Conservation (phyloP, 2,888 invertebrate species). For the Druceiella hillmani region DNA sequence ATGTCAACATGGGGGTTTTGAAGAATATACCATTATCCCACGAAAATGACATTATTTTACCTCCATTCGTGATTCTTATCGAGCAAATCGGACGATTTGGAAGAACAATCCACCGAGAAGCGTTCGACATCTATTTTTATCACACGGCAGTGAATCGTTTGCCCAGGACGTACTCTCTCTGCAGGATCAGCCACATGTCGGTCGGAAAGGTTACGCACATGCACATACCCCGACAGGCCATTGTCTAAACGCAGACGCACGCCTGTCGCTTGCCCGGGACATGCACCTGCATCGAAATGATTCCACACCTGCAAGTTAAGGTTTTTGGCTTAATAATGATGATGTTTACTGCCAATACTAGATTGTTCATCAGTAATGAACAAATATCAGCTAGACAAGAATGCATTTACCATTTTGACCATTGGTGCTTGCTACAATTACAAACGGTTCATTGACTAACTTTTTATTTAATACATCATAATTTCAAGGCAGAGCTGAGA, state of each 20-base stretch:
- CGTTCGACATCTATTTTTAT: slow-evolving; percentile 95
- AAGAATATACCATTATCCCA: too few relatives aligned
- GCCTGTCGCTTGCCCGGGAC: slow-evolving; percentile 94
- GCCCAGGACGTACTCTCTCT: slow-evolving; percentile 80
- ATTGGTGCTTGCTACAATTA: too few relatives aligned
- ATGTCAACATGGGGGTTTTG: too few relatives aligned
- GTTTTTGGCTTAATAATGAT: too few relatives aligned
- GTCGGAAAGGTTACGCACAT: slow-evolving; percentile 90
- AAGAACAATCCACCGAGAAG: slow-evolving; percentile 90
- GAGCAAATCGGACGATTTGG: slow-evolving; percentile 84
- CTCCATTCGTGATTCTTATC: slow-evolving; percentile 91
- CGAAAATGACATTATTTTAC: too few relatives aligned
- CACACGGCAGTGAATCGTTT: slow-evolving; percentile 82
- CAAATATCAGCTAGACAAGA: too few relatives aligned
- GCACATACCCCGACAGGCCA: slow-evolving; percentile 87
- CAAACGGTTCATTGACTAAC: too few relatives aligned
- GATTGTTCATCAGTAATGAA: too few relatives aligned
- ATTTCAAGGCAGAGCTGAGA: too few relatives aligned
- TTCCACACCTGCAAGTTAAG: slow-evolving; percentile 72
- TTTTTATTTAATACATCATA: too few relatives aligned
- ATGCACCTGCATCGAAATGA: slow-evolving; percentile 93
- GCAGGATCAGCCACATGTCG: slow-evolving; percentile 90
- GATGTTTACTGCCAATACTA: too few relatives aligned
- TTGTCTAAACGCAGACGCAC: slow-evolving; percentile 88
- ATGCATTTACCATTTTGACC: too few relatives aligned